Conservation (phyloP, 2,113 vertebrate genomes). For the Tragelaphus imberbis region DNA sequence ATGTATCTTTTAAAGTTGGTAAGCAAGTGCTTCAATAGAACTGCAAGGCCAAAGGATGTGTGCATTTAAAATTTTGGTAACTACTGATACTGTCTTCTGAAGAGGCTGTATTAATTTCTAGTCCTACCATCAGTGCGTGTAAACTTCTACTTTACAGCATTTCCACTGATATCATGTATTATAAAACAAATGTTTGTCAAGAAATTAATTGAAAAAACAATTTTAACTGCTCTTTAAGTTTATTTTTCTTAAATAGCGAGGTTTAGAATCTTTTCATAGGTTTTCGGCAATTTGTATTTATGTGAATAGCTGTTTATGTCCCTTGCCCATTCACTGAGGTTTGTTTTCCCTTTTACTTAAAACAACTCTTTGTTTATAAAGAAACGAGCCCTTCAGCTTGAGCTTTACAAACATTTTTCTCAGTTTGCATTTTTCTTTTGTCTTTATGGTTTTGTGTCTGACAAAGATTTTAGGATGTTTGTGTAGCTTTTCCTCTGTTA, state of each 20-base stretch:
- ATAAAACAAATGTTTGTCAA: not conserved
- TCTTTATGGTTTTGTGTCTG: not conserved
- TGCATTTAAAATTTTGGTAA: not conserved
- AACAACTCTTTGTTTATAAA: not conserved
- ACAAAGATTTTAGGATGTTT: not conserved
- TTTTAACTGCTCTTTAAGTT: not conserved
- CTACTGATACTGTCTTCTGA: not conserved
- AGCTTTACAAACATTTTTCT: not conserved
- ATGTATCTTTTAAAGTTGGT: not conserved
- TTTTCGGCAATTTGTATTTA: not conserved
- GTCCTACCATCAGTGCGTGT: not conserved
- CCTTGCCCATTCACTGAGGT: not conserved
- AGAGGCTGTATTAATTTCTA: not conserved
- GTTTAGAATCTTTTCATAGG: not conserved
- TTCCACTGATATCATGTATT: not conserved
- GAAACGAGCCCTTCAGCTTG: not conserved
- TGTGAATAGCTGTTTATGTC: not conserved
- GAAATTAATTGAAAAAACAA: not conserved
- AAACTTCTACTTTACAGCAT: not conserved
- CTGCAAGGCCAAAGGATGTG: not conserved
- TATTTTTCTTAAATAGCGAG: not conserved
- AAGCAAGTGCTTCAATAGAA: not conserved
- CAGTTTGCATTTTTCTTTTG: not conserved
- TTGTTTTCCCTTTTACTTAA: not conserved
- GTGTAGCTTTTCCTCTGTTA: not conserved